Base-by-base conservation (phyloP, 2,797 vertebrate genomes). In the Graptemys geographica region DNA sequence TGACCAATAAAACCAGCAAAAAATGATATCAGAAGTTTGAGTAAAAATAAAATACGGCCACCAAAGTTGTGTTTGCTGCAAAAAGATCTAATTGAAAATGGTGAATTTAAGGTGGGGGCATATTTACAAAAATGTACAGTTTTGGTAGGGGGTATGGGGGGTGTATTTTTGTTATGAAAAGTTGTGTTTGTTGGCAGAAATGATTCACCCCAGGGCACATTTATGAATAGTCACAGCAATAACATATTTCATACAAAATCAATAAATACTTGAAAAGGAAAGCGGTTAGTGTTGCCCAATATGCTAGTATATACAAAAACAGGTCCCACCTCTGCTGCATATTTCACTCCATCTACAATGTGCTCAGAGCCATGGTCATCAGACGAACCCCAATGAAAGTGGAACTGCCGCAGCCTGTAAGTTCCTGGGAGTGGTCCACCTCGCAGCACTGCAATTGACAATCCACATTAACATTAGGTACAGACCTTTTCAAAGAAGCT, bases 351-450 rank as follows among this genome's bases (percentile, higher is more conserved):
- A 49, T 98, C 98, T 90, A 99, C 98, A 0, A 98, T 98, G 90
- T 99, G 99, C 91, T 99, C 99, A 1, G 99, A 99, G 96, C 99
- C 99, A 1, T 97, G 98, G 49, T 98, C 97, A 53, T 99, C 98
- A 0, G 98, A 96, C 2, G 98, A 98, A 18, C 99, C 99, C 99
- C 99, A 99, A 96, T 99, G 99, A 96, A 99, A 98, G 95, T 99
- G 99, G 85, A 99, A 98, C 97, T 99, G 99, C 79, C 99, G 99
- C 89, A 99, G 99, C 92, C 99, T 98, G 98, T 99, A 99, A 57
- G 90, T 95, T 19, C 98, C 99, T 1, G 95, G 83, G 92, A 99
- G 98, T 0, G 99, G 99, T 5, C 99, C 99, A 2, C 98, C 98
- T 59, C 97, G 98, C 96, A 99, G 98, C 97, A 98, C 99, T 99